Percentiles rank a stretch among this genome's conserved stretches.
Evolutionary conservation across 2,888 invertebrate species (phyloP).

Genomic region (Pseudeuparius sepicola): DNA sequence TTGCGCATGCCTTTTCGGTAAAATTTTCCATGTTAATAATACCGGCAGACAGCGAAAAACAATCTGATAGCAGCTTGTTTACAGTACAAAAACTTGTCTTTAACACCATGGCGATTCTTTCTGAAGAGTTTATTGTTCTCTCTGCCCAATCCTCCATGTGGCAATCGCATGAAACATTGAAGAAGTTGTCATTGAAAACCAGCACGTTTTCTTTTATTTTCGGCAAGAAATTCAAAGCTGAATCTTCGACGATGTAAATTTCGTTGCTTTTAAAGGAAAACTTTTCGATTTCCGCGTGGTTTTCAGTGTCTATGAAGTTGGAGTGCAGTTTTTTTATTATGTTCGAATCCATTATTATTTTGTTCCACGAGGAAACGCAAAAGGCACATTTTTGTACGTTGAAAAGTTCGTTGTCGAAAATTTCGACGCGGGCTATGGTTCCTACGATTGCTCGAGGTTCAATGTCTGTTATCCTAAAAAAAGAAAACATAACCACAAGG

Average conservation of each 20-base stretch:
- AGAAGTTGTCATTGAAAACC: slow-evolving; percentile 50
- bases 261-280: slow-evolving; percentile 51
- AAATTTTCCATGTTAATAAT: slow-evolving; percentile 54
- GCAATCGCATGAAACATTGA: slow-evolving; percentile 53
- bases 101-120: slow-evolving; percentile 39
- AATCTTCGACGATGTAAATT: slow-evolving; percentile 40
- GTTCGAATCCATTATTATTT: slow-evolving; percentile 52
- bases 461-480: slow-evolving; percentile 52
- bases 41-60: slow-evolving; percentile 55
- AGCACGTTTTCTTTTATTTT: slow-evolving; percentile 42
- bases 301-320: slow-evolving; percentile 37
- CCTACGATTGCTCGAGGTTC: slow-evolving; percentile 53
- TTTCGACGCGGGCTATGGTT: slow-evolving; percentile 49
- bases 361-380: slow-evolving; percentile 55
- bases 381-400: slow-evolving; percentile 50
- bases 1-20: slow-evolving; percentile 49
- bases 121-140: slow-evolving; percentile 39
- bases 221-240: slow-evolving; percentile 51
- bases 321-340: slow-evolving; percentile 47
- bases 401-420: slow-evolving; percentile 52
- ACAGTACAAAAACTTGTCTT: slow-evolving; percentile 55
- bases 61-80: slow-evolving; percentile 46
- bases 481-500: slow-evolving; percentile 15
- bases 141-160: slow-evolving; percentile 49
- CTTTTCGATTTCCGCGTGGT: slow-evolving; percentile 31